A percentile compares a stretch with the other conserved stretches of the same genome.
phyloP scores from a whole-genome alignment of 2,888 invertebrate species.

The Chorisops tibialis region DNA sequence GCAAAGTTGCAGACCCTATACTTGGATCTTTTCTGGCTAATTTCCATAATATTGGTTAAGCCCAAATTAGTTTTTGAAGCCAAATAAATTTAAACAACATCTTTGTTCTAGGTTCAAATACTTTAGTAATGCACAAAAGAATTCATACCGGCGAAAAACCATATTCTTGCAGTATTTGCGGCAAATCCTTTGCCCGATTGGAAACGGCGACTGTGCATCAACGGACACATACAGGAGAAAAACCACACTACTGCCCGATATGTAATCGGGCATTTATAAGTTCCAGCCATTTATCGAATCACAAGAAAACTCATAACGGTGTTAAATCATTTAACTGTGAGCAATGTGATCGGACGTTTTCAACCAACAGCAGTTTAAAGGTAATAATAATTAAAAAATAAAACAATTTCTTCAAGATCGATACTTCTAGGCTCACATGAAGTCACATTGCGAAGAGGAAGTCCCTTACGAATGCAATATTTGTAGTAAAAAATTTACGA shows the following conservation, averaged over 20 bases:
- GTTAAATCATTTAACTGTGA: slow-evolving; percentile 33
- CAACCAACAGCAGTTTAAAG: slow-evolving; percentile 35
- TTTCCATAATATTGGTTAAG: too few species aligned
- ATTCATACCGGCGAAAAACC: slow-evolving; percentile 37
- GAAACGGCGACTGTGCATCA: slow-evolving; percentile 35
- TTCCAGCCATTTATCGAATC: slow-evolving; percentile 35
- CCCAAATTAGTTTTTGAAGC: too few species aligned
- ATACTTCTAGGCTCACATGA: slow-evolving; percentile 1
- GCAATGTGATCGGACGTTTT: slow-evolving; percentile 34
- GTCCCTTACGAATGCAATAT: slow-evolving; percentile 41
- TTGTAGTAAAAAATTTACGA: slow-evolving; percentile 52
- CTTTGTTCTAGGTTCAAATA: slow-evolving; percentile 34
- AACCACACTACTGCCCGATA: slow-evolving; percentile 35
- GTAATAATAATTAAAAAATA: slow-evolving; percentile 15
- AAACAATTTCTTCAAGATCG: background rate
- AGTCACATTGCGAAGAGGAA: background rate
- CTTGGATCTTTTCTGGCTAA: too few species aligned
- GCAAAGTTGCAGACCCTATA: too few species aligned
- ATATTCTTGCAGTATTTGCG: slow-evolving; percentile 35
- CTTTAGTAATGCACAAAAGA: slow-evolving; percentile 36
- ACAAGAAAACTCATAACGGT: slow-evolving; percentile 36
- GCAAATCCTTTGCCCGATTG: slow-evolving; percentile 35
- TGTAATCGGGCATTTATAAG: slow-evolving; percentile 36
- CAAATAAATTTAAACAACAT: too few species aligned
- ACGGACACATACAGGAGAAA: slow-evolving; percentile 37